Evolutionary conservation across 2,888 invertebrate genomes (phyloP).

Genomic region (Plebejus anna): DNA sequence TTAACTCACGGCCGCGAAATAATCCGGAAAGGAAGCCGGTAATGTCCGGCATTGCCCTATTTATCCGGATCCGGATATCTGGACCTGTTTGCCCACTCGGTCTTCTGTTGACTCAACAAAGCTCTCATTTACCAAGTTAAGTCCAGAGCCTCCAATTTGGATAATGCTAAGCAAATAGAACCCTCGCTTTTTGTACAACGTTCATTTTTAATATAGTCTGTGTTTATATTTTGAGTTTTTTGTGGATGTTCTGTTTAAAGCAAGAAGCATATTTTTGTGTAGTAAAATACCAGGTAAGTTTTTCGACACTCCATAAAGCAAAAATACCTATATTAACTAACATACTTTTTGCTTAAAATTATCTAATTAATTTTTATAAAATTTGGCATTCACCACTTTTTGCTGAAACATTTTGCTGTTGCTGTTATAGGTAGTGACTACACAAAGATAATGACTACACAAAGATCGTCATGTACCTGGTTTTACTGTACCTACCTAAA

Average conservation of each 20-base stretch:
- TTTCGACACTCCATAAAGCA: too few species aligned
- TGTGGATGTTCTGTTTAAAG: not conserved
- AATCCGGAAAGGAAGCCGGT: constrained; percentile 6
- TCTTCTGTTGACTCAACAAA: constrained; percentile 60
- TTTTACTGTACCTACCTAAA: not conserved
- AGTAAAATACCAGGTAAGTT: too few species aligned
- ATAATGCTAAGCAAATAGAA: constrained; percentile 50
- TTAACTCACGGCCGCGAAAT: not conserved
- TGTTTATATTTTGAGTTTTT: not conserved
- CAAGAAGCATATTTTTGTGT: not conserved
- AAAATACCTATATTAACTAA: too few species aligned
- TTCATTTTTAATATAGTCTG: constrained; percentile 31
- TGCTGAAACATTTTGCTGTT: not conserved
- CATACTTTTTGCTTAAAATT: not conserved
- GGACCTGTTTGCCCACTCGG: constrained; percentile 49
- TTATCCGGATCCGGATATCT: constrained; percentile 34
- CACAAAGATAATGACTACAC: too few species aligned
- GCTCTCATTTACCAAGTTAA: constrained; percentile 70
- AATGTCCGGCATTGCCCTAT: constrained; percentile 3
- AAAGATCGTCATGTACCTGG: not conserved
- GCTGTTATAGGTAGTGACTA: too few species aligned
- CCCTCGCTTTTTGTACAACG: constrained; percentile 26
- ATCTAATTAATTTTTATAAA: not conserved
- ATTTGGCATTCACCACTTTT: not conserved
- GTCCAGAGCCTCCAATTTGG: constrained; percentile 65